A percentile compares a stretch with the other conserved stretches of the same genome.
Conservation (phyloP, 2,797 vertebrate genomes). For the Spinus pinus region DNA sequence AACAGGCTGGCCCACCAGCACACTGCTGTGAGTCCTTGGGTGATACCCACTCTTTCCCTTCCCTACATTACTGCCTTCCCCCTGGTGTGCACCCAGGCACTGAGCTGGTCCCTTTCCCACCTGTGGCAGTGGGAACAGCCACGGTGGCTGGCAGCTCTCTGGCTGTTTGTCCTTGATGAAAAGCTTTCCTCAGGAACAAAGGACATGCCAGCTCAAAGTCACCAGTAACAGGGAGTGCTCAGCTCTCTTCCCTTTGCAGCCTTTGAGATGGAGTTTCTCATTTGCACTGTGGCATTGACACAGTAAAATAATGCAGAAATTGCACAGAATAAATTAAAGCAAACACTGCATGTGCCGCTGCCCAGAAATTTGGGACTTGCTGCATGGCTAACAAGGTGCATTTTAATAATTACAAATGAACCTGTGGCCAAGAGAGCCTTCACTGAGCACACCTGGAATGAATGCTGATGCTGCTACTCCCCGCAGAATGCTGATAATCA, state of each 20-base stretch:
- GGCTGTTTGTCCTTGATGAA: not conserved
- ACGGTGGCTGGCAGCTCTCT: not conserved
- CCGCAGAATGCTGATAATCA: constrained; percentile 5
- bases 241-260: not conserved
- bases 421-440: constrained; percentile 31
- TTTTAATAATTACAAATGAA: constrained; percentile 47
- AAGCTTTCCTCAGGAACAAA: not conserved
- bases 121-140: not conserved
- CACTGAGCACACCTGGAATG: constrained; percentile 9
- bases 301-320: not conserved
- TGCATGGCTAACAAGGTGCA: not conserved
- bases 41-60: fast-evolving
- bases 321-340: constrained; percentile 2
- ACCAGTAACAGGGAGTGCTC: not conserved
- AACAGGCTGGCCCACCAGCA: not conserved
- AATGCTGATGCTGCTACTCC: constrained; percentile 25
- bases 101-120: not conserved
- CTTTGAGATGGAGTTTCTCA: not conserved
- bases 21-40: not conserved
- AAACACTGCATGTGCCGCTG: not conserved
- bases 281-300: not conserved
- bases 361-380: not conserved
- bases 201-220: not conserved
- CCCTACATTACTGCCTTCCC: fast-evolving
- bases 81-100: not conserved